Base-by-base conservation (phyloP, 2,888 invertebrate species). In the Amorpha juglandis region DNA sequence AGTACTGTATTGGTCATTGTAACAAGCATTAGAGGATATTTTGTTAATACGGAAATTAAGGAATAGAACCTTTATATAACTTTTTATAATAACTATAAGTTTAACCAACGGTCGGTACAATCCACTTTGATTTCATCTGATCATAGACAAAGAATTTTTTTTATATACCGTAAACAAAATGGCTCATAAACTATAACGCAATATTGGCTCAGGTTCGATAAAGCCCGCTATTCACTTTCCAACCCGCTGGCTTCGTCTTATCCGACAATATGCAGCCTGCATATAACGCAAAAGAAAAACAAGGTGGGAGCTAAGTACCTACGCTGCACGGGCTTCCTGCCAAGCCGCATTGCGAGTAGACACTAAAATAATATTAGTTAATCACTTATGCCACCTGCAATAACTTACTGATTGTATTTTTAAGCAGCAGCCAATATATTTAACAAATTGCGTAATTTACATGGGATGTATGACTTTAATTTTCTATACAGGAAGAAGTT, bases 291-390 rank as follows among this genome's bases (percentile, higher is more conserved):
- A 58, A 53, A 58, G 58, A 58, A 58, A 58, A 58, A 42, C 42
- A 58, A 58, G 42, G 14, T 6, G 12, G 19, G 19, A 38, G 58
- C 42, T 38, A n/a, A n/a, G n/a, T 55, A 27, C 4, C 2, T 27
- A 4, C 27, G 27, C 16, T 38, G 6, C 38, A 35, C 16, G 38
- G 58, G 58, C 58, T 19, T 58, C 11, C 12, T 58, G 42, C 58
- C 58, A 58, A 58, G 38, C 19, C 16, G 42, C 58, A 58, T 58
- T 16, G 42, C 19, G 19, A 58, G 42, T 55, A 55, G 55, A 55
- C n/a, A 33, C 33, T 53, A 35, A 53, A 53, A 53, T 35, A 33
- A 53, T 35, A 8, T 55, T 55, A 48, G 16, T 16, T 48, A 48
- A 50, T 19, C 9, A 19, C n/a, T 14, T 6, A 48, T 1, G 7